Evolutionary conservation across 2,113 vertebrate genomes (phyloP).

Genomic region (Trematocara unimaculatum): DNA sequence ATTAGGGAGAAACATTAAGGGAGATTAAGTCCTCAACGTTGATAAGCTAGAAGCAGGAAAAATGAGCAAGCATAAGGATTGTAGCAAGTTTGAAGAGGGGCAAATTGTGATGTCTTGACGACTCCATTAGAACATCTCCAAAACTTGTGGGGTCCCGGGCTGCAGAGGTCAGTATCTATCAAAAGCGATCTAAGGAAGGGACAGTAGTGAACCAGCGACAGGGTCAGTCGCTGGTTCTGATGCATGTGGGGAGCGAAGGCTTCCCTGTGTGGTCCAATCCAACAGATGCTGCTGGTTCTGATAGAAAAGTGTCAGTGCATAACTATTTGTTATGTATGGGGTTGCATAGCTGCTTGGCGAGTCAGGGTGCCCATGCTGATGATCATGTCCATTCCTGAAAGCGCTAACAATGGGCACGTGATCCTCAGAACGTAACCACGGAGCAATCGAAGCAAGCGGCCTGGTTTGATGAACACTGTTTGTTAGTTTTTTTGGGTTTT

Average conservation of each 20-base stretch:
- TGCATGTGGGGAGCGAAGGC: background rate
- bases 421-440: background rate
- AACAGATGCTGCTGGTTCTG: background rate
- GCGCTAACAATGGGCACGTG: accelerated
- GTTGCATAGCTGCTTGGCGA: background rate
- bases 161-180: background rate
- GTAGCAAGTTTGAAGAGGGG: background rate
- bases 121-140: background rate
- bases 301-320: background rate
- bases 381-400: background rate
- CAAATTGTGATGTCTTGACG: background rate
- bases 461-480: accelerated
- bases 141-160: background rate
- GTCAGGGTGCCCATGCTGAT: background rate
- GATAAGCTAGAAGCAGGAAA: background rate
- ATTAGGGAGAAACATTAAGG: background rate
- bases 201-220: background rate
- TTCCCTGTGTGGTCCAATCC: background rate
- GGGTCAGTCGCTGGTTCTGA: background rate
- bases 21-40: background rate
- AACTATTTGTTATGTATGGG: background rate
- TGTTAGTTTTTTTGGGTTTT: accelerated
- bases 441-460: background rate
- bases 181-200: background rate
- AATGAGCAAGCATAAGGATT: background rate